Evolutionary conservation across 2,888 invertebrate species (phyloP).

Genomic region (Apotomis betuletana): DNA sequence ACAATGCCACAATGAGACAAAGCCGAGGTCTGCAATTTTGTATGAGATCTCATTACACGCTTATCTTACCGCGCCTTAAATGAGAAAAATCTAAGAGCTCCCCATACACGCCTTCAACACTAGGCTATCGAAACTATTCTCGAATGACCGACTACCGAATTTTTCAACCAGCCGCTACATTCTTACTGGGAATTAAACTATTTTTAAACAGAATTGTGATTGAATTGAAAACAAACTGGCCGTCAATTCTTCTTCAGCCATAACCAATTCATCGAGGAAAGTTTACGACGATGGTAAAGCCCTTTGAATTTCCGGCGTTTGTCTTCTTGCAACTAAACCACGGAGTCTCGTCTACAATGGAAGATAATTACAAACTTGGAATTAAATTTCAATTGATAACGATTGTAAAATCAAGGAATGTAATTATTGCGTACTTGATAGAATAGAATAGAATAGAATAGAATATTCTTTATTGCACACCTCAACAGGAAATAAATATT

Average conservation of each 20-base stretch:
- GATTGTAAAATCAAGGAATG: constrained; percentile 17
- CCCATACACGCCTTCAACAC: no score
- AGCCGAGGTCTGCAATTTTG: no score
- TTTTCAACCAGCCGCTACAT: no score
- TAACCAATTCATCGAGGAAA: constrained; percentile 23
- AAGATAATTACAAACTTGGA: constrained; percentile 24
- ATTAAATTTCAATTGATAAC: constrained; percentile 12
- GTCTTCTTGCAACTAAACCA: constrained; percentile 23
- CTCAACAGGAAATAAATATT: no score
- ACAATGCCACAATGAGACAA: no score
- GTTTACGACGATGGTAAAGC: constrained; percentile 3
- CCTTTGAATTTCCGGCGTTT: constrained; percentile 27
- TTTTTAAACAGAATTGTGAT: not conserved
- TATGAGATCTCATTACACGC: no score
- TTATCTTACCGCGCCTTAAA: no score
- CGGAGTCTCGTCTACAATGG: constrained; percentile 16
- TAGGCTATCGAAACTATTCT: no score
- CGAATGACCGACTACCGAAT: no score
- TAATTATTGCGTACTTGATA: not conserved
- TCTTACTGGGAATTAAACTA: not conserved
- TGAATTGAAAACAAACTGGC: constrained; percentile 4
- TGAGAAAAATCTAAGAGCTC: no score
- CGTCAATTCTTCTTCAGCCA: not conserved
- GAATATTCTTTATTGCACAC: no score
- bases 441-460: no score